A percentile compares a stretch with the other conserved stretches of the same genome.
Evolutionary conservation across 2,113 vertebrate species (phyloP).

Genomic region (Oenanthe melanoleuca): DNA sequence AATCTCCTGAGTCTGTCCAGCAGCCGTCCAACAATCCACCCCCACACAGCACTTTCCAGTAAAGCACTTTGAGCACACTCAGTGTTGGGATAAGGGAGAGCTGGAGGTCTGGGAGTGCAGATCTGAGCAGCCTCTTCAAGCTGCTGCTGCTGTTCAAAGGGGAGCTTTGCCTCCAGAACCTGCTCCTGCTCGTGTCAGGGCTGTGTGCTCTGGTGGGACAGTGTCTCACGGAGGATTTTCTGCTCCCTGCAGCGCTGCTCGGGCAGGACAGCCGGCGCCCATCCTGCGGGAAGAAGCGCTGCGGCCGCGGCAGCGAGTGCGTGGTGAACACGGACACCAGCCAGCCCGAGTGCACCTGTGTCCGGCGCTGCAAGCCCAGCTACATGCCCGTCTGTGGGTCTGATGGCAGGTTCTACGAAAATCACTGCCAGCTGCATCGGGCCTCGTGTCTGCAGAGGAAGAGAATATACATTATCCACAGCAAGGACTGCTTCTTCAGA

Average conservation of each 20-base stretch:
- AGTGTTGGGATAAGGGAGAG: not conserved
- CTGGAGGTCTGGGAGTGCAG: not conserved
- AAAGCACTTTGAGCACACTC: fast-evolving
- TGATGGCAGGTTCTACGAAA: conserved; percentile 91
- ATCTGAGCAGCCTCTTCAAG: not conserved
- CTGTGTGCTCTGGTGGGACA: not conserved
- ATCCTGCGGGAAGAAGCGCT: conserved; percentile 80
- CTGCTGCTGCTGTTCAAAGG: not conserved
- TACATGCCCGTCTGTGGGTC: conserved; percentile 93
- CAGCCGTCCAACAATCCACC: too few relatives aligned
- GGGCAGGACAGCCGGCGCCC: conserved; percentile 39
- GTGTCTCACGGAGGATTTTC: not conserved
- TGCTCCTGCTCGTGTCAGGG: too few relatives aligned
- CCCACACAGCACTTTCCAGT: not conserved
- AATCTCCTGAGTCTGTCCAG: too few relatives aligned
- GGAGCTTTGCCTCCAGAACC: not conserved
- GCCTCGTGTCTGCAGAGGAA: conserved; percentile 86
- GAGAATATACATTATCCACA: conserved; percentile 83
- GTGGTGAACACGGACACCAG: conserved; percentile 75
- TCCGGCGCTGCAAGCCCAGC: conserved; percentile 83
- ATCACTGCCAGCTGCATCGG: conserved; percentile 92
- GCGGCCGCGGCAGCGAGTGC: conserved; percentile 84
- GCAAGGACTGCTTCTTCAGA: conserved; percentile 96
- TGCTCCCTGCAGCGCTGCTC: conserved; percentile 63
- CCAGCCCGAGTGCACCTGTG: conserved; percentile 83